Evolutionary conservation across 2,113 vertebrate genomes (phyloP), one percentile per base, ranked within the genome.

Genomic region (Nothobranchius kuhntae): DNA sequence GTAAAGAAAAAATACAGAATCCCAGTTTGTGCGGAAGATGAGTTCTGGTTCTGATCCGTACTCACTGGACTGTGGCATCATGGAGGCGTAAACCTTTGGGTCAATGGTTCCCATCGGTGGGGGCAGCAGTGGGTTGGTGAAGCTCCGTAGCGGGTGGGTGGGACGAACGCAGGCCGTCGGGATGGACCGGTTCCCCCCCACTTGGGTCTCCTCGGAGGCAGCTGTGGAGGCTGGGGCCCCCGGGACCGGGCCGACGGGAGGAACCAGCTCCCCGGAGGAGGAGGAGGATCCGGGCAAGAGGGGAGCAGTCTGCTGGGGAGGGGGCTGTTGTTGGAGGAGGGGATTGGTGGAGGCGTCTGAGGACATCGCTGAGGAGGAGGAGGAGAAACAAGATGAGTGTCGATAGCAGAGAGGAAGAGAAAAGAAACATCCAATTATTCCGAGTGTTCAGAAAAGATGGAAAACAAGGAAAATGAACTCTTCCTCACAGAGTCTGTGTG

Each of bases 131-230:
- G 96, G 95, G 73, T 95, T 96, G 74, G 96, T 95, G 70, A 98
- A 98, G 90, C 96, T 98, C 13, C 96, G 92, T 4, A 98, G 93
- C 0, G 97, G 97, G 62, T 98, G 96, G 0, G 92, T 95, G 6
- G 97, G 97, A 9, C 96, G 90, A 0, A 97, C 96, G 0, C 95
- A 98, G 35, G 96, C 96, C 0, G 97, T 98, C 0, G 96, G 96
- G 83, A 98, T 97, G 67, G 89, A 95, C 42, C 96, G 92, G 54
- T 93, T 92, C 0, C 91, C 89, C 1, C 71, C 73, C 0, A 36
- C 47, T 61, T 84, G 87, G 10, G 66, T 54, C 17, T 89, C 87
- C 12, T 89, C 89, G 0, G 63, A 42, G 0, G 60, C 13, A 0
- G 17, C 63, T 1, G 51, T 7, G 2, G 71, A 9, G 0, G 65